Evolutionary conservation across 2,113 vertebrate genomes (phyloP), one percentile per base, ranked within the genome.

Genomic region (Daboia siamensis): DNA sequence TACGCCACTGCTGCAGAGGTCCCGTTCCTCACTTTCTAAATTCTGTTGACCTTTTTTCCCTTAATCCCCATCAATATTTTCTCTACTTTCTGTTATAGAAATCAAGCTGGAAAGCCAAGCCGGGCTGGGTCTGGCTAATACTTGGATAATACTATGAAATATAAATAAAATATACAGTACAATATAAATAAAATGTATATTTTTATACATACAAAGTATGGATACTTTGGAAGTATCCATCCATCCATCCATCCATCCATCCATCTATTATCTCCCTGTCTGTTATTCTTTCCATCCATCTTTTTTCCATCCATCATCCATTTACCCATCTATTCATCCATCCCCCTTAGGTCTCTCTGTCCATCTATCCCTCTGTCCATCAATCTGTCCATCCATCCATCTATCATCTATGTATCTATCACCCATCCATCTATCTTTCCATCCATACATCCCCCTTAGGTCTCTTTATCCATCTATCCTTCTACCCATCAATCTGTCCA

Each of bases 381-480:
- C 48, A 51, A 51, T 51, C 48, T 9, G 8, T 10, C 48, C 8
- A 51, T 51, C 48, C 48, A 54, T 54, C 54, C 54, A 54, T 54
- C 13, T 15, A 15, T 54, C 52, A 13, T 54, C 46, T 46, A 46
- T 46, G 5, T 48, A 48, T 48, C 48, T 1, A 55, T 26, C 1
- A 15, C 15, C 26, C 20, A 1, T 12, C 21, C 4, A 0, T 11
- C 46, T 13, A 3, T 4, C 11, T 3, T 4, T 46, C 5, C 44
- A 84, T 20, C 7, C 17, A 39, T 48, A 44, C 39, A 54, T 54
- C 55, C 17, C 48, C 48, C 48, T 48, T 48, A 48, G 48, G 5
- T 48, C 17, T 56, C 4, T 56, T 1, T 21, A 6, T 57, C 59
- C 3, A 12, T 29, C 26, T 9, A 10, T 59, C 57, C 21, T 11